A percentile compares a stretch with the other conserved stretches of the same genome.
These are phyloP conservation scores for Hypomecis atomaria DNA, from an alignment of 2,888 invertebrate species.

Conservation along the genomic window DNA sequence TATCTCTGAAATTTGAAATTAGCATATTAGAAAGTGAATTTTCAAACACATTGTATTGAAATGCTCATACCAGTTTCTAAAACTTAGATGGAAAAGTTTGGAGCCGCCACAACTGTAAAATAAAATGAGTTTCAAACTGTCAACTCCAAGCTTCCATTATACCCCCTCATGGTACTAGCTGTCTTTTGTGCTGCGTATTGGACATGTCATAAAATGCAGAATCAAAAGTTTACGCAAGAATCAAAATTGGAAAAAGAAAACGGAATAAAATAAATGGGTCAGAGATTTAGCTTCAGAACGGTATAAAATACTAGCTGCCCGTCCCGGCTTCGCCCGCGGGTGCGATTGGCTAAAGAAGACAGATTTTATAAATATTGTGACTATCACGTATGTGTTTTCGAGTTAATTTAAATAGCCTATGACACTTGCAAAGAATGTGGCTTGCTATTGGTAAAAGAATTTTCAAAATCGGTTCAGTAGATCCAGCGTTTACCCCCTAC, in stretches of 20 bases:
- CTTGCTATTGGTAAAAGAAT: no score
- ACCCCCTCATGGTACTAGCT: slow-evolving; percentile 5
- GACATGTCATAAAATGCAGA: slow-evolving; percentile 9
- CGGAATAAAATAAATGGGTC: slow-evolving; percentile 4
- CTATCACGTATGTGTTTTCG: no score
- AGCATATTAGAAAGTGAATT: neutral
- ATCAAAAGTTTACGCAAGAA: slow-evolving; percentile 14
- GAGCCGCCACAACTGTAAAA: slow-evolving; percentile 6
- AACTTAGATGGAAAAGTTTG: slow-evolving; percentile 14
- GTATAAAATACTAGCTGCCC: neutral
- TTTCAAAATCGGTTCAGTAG: no score
- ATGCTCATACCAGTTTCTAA: neutral
- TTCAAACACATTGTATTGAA: neutral
- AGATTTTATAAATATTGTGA: no score
- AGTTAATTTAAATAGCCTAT: no score
- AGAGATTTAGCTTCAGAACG: neutral
- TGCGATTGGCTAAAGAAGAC: no score
- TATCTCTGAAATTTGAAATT: no score
- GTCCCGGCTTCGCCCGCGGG: no score
- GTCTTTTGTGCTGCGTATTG: slow-evolving; percentile 15
- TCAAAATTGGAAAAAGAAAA: slow-evolving; percentile 4
- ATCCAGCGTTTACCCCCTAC: no score
- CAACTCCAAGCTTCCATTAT: slow-evolving; percentile 16
- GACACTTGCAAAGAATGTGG: no score
- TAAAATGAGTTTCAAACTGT: slow-evolving; percentile 12